Evolutionary conservation across 2,797 vertebrate genomes (phyloP), one percentile per base, ranked within the genome.

Genomic region (Sylvia borin): DNA sequence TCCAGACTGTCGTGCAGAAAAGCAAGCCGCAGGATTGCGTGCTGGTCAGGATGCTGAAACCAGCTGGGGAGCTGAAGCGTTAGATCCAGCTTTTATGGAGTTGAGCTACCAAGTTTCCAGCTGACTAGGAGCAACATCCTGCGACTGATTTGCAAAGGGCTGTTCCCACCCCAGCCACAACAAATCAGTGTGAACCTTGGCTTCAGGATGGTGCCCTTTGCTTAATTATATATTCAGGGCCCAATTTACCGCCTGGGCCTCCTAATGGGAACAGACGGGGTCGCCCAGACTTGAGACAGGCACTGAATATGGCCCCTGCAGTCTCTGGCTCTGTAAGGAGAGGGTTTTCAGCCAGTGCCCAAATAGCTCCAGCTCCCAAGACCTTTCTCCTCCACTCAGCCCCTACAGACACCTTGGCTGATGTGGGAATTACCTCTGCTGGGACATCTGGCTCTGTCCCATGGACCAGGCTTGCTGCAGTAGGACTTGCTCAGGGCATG

Each of bases 171-270:
- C 96, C 81, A 96, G 95, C 93, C 94, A 96, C 94, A 96, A 96
- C 96, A 96, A 93, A 96, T 93, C 96, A 95, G 90, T 82, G 91
- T 95, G 96, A 96, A 96, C 93, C 94, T 95, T 96, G 96, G 96
- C 95, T 96, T 95, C 91, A 94, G 80, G 95, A 96, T 93, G 95
- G 88, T 93, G 94, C 94, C 95, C 95, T 97, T 95, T 96, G 95
- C 77, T 96, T 96, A 96, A 97, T 97, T 96, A 96, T 93, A 97
- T 96, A 96, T 96, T 96, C 94, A 96, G 93, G 95, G 92, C 91
- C 95, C 93, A 96, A 96, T 96, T 97, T 95, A 96, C 94, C 0
- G 94, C 95, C 93, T 95, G 90, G 80, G 93, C 80, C 85, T 94
- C 91, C 83, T 96, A 93, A 95, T 95, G 94, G 94, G 95, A 97